Base-by-base conservation (phyloP, 2,797 vertebrate genomes). In the Halcyon badia region DNA sequence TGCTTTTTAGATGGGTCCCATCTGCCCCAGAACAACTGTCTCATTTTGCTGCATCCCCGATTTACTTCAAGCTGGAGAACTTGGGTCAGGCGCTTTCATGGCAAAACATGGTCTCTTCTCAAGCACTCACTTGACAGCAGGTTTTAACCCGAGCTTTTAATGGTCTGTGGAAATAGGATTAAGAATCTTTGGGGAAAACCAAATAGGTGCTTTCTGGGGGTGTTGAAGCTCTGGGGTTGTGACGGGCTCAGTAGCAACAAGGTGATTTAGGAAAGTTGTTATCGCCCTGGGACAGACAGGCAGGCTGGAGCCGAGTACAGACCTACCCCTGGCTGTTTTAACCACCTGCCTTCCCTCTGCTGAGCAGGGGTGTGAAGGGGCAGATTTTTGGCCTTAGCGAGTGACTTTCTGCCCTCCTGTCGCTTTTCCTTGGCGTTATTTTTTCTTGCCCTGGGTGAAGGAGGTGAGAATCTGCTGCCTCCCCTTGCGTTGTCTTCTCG, bases 361-460 rank as follows among this genome's bases (percentile, higher is more conserved):
- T n/a, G 69, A 52, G 37, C 25, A 76, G 44, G 24, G 4, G 5
- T 4, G 37, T 1, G 0, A 19, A 21, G 28, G 56, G 25, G 12
- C 8, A 54, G 6, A 20, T 52, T 60, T 82, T 12, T 79, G 37
- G 26, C 26, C 37, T 16, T 25, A 90, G 15, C 24, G 9, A 31
- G 11, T 1, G 15, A 12, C 31, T 78, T 75, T 46, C n/a, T 61
- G 54, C 11, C 56, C 73, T 35, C 42, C 49, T 19, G 21, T 14
- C 4, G 4, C 61, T 61, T 83, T 87, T 44, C 17, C 21, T 71
- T 21, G 35, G 44, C 0, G 0, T 62, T 57, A 11, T 6, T 44
- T 83, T 68, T 62, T 57, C 66, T 48, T 57, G 65, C 19, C 14
- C 19, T 15, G 8, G 15, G 52, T 42, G 33, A 57, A 5, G 15